Base-by-base conservation (phyloP, 92 coral and sea anemone genomes). In the Epizoanthus scotinus region DNA sequence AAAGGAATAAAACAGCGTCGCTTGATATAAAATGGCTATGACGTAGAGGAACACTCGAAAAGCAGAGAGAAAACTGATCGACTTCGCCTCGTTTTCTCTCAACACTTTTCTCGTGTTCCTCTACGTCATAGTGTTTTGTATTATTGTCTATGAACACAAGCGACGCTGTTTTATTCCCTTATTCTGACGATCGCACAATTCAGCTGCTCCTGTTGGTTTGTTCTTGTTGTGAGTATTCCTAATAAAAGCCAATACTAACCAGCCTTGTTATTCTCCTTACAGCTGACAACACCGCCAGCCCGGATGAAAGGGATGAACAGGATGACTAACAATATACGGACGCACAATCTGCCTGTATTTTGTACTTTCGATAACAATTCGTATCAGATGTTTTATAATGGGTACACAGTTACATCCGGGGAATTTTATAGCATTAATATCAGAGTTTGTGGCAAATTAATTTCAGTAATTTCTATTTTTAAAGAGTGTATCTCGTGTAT, bases 281-380 rank as follows among this genome's bases (percentile, higher is more conserved):
- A 71, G 78, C 63, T 52, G 78, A 71, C 47, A 71, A 71, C 78
- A 71, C 78, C 0, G 34, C 40, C 24, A 42, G 44, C 8, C 78
- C 62, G 0, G 63, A 71, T 6, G 60, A 26, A 3, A 61, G 52
- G 19, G 38, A 50, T 3, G 63, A 25, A 8, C 40, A 19, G 44
- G 61, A 28, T 8, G 60, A 0, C 26, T 44, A 71, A 13, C 24
- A 71, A 40, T 27, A 64, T n/a, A 47, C 18, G 14, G 24, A 28
- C 40, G 7, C 12, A 53, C 5, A 26, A 28, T 50, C 0, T 49
- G 8, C 21, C 17, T 68, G 8, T 68, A n/a, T 36, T 68, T 68
- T 68, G 28, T 44, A 34, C 28, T 42, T 68, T 68, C 42, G 55
- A 68, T 68, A 68, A 19, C 14, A 20, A n/a, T 19, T 63, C 9